Base-by-base conservation (phyloP, 2,888 invertebrate species). In the Drosophila basisetae region DNA sequence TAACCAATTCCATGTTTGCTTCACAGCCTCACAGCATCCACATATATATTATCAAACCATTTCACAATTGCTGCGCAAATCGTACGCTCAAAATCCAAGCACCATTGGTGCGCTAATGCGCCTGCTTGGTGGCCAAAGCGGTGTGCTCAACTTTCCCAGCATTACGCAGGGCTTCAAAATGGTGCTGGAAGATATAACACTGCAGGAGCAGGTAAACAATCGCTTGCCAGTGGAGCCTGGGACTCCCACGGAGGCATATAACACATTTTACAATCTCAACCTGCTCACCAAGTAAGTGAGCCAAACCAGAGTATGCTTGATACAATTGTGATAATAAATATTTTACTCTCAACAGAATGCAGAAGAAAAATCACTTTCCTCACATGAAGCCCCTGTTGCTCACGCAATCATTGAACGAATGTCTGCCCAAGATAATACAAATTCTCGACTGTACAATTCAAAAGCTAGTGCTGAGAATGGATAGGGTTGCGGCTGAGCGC, bases 241-340 rank as follows among this genome's bases (percentile, higher is more conserved):
- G 13, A 73, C 84, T 2, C 76, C 80, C 7, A 75, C 87, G 4
- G 93, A 93, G 39, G 92, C 93, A 0, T 89, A 92, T 31, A 94
- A 93, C 68, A 91, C 94, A 0, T 94, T 95, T 68, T 92, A 92
- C 71, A 94, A 94, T 88, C 92, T 95, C 30, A 92, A 93, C 6
- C 82, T 90, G n/a, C 73, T 94, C 37, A 90, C 92, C 28, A 92
- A 90, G 94, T 86, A 91, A 91, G 92, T 90, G 3, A 6, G 69
- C 0, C 6, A 76, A 75, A 68, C 43, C 16, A 0, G 16, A 3
- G 47, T 9, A 18, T n/a, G 35, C 31, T 43, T 22, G 7, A 41
- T 47, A 18, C 31, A 33, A 11, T 33, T 13, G 13, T 28, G 6
- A 22, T 33, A 47, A 41, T 25, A 13, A 10, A 22, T 22, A 30